Base-by-base conservation (phyloP, 2,113 vertebrate species). In the Mixornis gularis region DNA sequence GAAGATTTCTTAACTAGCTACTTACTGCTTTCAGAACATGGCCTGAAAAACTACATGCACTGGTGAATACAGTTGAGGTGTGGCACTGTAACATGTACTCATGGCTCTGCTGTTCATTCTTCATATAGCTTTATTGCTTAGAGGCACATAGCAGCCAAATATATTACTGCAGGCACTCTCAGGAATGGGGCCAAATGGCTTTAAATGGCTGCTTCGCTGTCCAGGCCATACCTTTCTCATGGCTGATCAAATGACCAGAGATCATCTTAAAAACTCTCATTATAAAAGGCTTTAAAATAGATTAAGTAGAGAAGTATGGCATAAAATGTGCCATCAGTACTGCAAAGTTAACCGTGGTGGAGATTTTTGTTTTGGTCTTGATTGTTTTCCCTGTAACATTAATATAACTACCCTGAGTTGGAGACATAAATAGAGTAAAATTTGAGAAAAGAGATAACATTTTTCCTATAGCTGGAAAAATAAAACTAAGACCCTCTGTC, bases 331-430 rank as follows among this genome's bases (percentile, higher is more conserved):
- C 3, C n/a, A 5, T 3, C 8, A 68, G 17, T 25, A 48, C 19
- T 1, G 1, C 21, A 44, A 55, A 63, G 21, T 40, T 76, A 59
- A 63, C 11, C 1, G 0, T 38, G 6, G 14, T 49, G 30, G 17
- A 17, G 16, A 13, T 48, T 64, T 40, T 41, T 66, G 0, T 9
- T 34, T 58, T 51, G 7, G 6, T 66, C 36, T 66, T 26, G 17
- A 0, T 8, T 8, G 52, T 70, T 51, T 40, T 3, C 2, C 4
- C 5, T 7, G 1, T 25, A 89, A 52, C 7, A 55, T 55, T 43
- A 58, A 41, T 21, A 24, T 20, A 43, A 72, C 8, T 51, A 11
- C 12, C 3, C 7, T 52, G 13, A 58, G 7, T 8, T 49, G 20
- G 56, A 43, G 14, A 34, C 8, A n/a, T 24, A 77, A 79, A 13